These are phyloP conservation scores for Pseudomyrmex flavicornis DNA, from an alignment of 1,140 invertebrate genomes.

Conservation along the genomic window DNA sequence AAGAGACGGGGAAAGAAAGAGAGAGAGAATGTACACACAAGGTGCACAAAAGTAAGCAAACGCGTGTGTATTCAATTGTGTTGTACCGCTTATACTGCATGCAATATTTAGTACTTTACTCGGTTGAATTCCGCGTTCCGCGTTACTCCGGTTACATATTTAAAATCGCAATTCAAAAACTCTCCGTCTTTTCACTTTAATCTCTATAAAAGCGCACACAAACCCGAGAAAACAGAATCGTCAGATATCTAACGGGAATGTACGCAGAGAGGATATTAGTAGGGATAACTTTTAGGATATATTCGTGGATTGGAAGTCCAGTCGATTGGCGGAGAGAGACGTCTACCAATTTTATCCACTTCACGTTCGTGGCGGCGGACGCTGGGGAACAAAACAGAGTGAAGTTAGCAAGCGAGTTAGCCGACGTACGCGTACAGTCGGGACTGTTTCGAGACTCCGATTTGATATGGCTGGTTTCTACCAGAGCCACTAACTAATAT, in stretches of 20 bases:
- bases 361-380: slow-evolving; percentile 32
- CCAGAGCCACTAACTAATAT: slow-evolving; percentile 72
- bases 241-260: not conserved
- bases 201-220: not conserved
- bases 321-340: not conserved
- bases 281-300: slow-evolving; percentile 23
- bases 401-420: slow-evolving; percentile 65
- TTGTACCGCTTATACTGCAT: too few relatives aligned
- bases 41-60: too few relatives aligned
- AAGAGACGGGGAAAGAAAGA: too few relatives aligned
- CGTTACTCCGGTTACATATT: too few relatives aligned
- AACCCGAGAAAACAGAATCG: slow-evolving; percentile 19
- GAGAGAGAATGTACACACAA: too few relatives aligned
- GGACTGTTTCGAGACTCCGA: slow-evolving; percentile 63
- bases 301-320: not conserved
- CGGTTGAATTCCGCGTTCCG: too few relatives aligned
- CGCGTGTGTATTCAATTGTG: too few relatives aligned
- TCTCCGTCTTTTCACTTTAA: not conserved
- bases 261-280: not conserved
- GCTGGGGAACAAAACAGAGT: slow-evolving; percentile 56
- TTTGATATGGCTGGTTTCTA: slow-evolving; percentile 63
- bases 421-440: slow-evolving; percentile 15
- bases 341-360: slow-evolving; percentile 46
- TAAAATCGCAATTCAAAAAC: too few relatives aligned
- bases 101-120: too few relatives aligned